phyloP scores from a whole-genome alignment of 2,888 invertebrate genomes.

The Ichneumoninae sp. region DNA sequence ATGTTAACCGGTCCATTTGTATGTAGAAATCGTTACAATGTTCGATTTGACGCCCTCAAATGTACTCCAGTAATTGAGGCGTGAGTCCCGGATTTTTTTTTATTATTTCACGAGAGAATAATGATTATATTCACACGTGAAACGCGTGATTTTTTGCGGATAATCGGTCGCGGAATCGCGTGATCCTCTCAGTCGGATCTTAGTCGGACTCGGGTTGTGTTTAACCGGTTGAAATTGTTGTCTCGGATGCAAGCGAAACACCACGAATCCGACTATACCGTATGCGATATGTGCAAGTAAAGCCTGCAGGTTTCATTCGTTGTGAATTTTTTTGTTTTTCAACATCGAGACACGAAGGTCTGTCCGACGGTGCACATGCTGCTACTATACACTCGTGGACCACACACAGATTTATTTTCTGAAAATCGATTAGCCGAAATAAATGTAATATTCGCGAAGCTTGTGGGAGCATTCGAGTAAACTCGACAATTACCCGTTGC shows the following conservation, averaged over 20 bases:
- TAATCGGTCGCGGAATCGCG: constrained; percentile 6
- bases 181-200: background rate
- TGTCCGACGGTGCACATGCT: background rate
- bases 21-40: constrained; percentile 4
- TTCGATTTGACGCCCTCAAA: constrained; percentile 5
- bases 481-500: constrained; percentile 9
- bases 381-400: background rate
- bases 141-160: background rate
- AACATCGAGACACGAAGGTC: constrained; percentile 31
- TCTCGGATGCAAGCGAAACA: constrained; percentile 1
- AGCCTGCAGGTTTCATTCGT: constrained; percentile 7
- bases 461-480: background rate
- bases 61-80: constrained; percentile 3
- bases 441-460: background rate
- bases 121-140: constrained; percentile 6
- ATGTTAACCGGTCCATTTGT: background rate
- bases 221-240: constrained; percentile 8
- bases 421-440: constrained; percentile 17
- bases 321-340: constrained; percentile 18
- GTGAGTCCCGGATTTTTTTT: background rate
- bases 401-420: constrained; percentile 27
- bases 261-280: constrained; percentile 15
- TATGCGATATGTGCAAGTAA: background rate
- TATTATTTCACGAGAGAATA: background rate
- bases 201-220: background rate